A percentile compares a stretch with the other conserved stretches of the same genome.
Evolutionary conservation across 2,888 invertebrate genomes (phyloP).

Genomic region (Heteromurus nitidus): DNA sequence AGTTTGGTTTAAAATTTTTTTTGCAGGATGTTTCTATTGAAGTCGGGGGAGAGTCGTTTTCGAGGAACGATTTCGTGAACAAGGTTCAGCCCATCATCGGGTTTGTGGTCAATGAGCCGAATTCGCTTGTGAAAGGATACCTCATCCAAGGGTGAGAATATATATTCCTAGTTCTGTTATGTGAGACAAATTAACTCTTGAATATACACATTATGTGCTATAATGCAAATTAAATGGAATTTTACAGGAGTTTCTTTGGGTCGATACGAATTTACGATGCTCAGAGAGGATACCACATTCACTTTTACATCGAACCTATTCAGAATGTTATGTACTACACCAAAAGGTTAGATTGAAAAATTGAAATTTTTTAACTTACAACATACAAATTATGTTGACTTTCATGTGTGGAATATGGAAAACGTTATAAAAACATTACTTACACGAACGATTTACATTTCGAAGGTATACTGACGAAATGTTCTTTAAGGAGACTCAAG

Average conservation of each 20-base stretch:
- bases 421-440: too few species aligned
- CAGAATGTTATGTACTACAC: slow-evolving; percentile 23
- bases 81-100: slow-evolving; percentile 52
- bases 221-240: too few species aligned
- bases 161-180: not conserved
- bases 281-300: slow-evolving; percentile 13
- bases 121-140: slow-evolving; percentile 59
- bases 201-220: not conserved
- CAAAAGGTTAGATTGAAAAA: not conserved
- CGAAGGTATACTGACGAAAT: not conserved
- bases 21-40: not conserved
- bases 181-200: not conserved
- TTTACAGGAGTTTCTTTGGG: slow-evolving; percentile 32
- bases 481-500: not conserved
- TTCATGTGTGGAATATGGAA: not conserved
- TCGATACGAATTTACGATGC: slow-evolving; percentile 28
- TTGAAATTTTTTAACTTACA: not conserved
- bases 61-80: not conserved
- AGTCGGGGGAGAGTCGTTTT: not conserved
- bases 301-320: slow-evolving; percentile 45
- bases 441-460: too few species aligned
- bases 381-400: not conserved
- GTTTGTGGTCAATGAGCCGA: slow-evolving; percentile 53
- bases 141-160: slow-evolving; percentile 49
- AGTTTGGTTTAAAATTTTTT: not conserved